Evolutionary conservation across 2,888 invertebrate genomes (phyloP), one percentile per base, ranked within the genome.

Genomic region (Ypsolopha scabrella): DNA sequence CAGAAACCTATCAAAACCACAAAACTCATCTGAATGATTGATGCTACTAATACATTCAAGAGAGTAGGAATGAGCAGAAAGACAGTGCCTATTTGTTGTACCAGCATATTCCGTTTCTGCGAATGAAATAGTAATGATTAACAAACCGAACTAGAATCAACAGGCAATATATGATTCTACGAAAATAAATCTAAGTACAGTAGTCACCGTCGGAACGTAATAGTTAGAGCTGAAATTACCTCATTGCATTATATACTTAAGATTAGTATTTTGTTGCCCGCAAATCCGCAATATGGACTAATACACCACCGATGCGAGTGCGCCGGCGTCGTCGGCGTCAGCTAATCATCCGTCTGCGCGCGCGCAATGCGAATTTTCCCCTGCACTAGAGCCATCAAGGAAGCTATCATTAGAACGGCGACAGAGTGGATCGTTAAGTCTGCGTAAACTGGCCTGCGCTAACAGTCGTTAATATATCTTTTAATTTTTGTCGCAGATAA

Each of bases 361-460:
- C 72, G 51, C 72, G 75, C 76, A 70, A 64, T 71, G 80, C 67
- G 74, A 75, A 80, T 81, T 83, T 81, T 73, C 79, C 75, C 71
- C 69, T 64, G 67, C 67, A 68, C 64, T 68, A 64, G 63, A 60
- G 66, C 69, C 72, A 75, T 79, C 75, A 75, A 75, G 79, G 78
- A 80, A 81, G 77, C 78, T 78, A 74, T 81, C 80, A 82, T 83
- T 83, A 80, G 65, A 64, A 59, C 64, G 76, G 78, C 79, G 80
- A 80, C 81, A 71, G 75, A 71, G 72, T 70, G 75, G 76, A 71
- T 72, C 72, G 37, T 38, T 47, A 47, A 47, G 47, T 13, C 47
- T 37, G 33, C 37, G n/a, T n/a, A 37, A 47, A 47, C 35, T 14
- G 37, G 47, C 38, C 37, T 7, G 24, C 11, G n/a, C 47, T 7